A percentile compares a stretch with the other conserved stretches of the same genome.
Conservation (phyloP, 2,888 invertebrate genomes). For the Epinotia nisella region DNA sequence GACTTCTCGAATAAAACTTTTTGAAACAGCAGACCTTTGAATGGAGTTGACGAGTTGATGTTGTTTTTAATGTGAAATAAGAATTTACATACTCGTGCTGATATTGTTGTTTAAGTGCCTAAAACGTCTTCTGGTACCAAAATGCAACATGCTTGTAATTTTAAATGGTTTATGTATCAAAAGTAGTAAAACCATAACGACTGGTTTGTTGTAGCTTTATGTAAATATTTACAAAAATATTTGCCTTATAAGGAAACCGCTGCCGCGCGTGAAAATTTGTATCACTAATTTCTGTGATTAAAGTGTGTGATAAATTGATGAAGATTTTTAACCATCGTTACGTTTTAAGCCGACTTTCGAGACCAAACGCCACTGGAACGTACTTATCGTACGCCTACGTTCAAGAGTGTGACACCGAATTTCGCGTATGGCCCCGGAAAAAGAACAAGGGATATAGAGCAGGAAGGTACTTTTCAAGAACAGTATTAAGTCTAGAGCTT, state of each 20-base stretch:
- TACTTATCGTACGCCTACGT: slow-evolving; percentile 2
- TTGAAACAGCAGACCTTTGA: not conserved
- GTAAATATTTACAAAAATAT: not conserved
- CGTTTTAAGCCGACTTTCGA: slow-evolving; percentile 7
- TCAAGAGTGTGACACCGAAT: not conserved
- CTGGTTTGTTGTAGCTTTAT: not conserved
- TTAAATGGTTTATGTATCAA: not conserved
- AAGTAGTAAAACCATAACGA: not conserved
- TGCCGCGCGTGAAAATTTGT: not conserved
- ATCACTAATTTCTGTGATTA: not conserved
- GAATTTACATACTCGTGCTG: not conserved
- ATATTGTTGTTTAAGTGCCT: too few relatives aligned
- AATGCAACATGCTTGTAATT: not conserved
- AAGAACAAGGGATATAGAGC: not conserved
- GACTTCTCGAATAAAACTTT: not conserved
- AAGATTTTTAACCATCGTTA: not conserved
- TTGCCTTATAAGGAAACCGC: too few relatives aligned
- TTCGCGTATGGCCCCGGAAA: slow-evolving; percentile 5
- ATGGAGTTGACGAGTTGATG: not conserved
- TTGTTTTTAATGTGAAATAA: not conserved
- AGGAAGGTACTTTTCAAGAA: slow-evolving; percentile 16
- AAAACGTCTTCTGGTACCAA: too few relatives aligned
- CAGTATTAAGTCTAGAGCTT: not conserved
- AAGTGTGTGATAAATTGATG: not conserved
- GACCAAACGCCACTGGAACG: slow-evolving; percentile 14